Evolutionary conservation across 1,140 invertebrate species (phyloP).

Genomic region (Temnothorax curvispinosus): DNA sequence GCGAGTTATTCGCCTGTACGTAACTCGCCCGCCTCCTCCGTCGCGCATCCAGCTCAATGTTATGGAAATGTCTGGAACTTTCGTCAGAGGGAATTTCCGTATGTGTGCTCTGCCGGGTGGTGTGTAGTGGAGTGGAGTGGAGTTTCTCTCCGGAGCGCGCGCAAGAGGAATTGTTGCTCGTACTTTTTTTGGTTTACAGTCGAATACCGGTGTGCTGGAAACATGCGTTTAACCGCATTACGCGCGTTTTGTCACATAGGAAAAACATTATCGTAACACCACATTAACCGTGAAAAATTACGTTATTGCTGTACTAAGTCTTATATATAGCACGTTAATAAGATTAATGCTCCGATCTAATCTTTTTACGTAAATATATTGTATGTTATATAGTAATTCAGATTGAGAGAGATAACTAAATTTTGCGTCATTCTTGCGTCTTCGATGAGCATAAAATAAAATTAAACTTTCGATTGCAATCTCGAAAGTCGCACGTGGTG

Average conservation of each 20-base stretch:
- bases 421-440: too few species aligned
- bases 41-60: slow-evolving; percentile 41
- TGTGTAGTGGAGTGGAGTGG: not conserved
- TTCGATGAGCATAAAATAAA: too few species aligned
- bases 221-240: slow-evolving; percentile 46
- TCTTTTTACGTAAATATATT: not conserved
- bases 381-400: not conserved
- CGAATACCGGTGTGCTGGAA: not conserved
- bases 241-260: slow-evolving; percentile 20
- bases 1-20: slow-evolving; percentile 60
- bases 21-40: slow-evolving; percentile 41
- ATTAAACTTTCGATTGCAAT: too few species aligned
- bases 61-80: slow-evolving; percentile 66
- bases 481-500: too few species aligned
- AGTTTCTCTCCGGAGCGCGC: slow-evolving; percentile 23
- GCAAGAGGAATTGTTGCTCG: slow-evolving; percentile 45
- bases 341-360: not conserved
- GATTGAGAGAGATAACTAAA: not conserved
- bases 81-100: slow-evolving; percentile 43
- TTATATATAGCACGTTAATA: not conserved
- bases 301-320: not conserved
- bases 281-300: not conserved
- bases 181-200: slow-evolving; percentile 7
- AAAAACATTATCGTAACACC: not conserved
- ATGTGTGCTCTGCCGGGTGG: not conserved